Evolutionary conservation across 2,888 invertebrate genomes (phyloP).

Genomic region (Chelonus formosanus): DNA sequence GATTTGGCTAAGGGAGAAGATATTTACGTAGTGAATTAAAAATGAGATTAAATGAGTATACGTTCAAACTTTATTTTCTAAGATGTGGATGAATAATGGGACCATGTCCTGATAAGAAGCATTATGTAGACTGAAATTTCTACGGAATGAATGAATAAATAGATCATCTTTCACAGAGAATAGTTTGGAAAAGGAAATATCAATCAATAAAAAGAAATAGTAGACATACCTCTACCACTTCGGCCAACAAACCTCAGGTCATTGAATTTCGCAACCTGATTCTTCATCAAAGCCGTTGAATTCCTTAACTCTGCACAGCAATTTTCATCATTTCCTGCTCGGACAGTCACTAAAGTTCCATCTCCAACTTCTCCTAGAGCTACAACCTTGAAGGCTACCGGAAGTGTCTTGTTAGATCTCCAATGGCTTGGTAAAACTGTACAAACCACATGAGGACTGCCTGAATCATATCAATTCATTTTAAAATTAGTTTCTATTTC

Average conservation of each 20-base stretch:
- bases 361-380: constrained; percentile 92
- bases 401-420: constrained; percentile 96
- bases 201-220: background rate
- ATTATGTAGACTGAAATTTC: no score
- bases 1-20: constrained; percentile 20
- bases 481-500: constrained; percentile 29
- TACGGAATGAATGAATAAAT: no score
- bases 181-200: background rate
- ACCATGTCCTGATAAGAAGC: no score
- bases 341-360: constrained; percentile 91
- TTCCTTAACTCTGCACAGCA: constrained; percentile 94
- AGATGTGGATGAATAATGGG: background rate
- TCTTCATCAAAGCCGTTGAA: constrained; percentile 93
- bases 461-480: constrained; percentile 39
- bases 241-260: constrained; percentile 96
- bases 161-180: no score
- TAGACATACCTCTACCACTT: constrained; percentile 89
- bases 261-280: constrained; percentile 97
- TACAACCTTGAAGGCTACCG: constrained; percentile 94
- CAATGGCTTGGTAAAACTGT: constrained; percentile 94
- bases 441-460: constrained; percentile 69
- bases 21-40: constrained; percentile 63
- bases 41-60: constrained; percentile 53
- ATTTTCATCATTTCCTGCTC: constrained; percentile 97
- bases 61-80: background rate